phyloP scores from a whole-genome alignment of 1,140 invertebrate genomes.

The Drosophila melanogaster region Release_6_plus_ISO1_MT NT_037436.4:11825001-11825500 shows the following conservation, averaged over 20 bases:
- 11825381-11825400: slow-evolving; percentile 2
- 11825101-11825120: slow-evolving; percentile 63
- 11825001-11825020: slow-evolving; percentile 50
- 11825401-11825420: slow-evolving; percentile 56
- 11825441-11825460: slow-evolving; percentile 65
- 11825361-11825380: not conserved
- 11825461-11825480: slow-evolving; percentile 67
- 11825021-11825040: slow-evolving; percentile 66
- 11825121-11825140: slow-evolving; percentile 62
- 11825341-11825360: not conserved
- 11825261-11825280: slow-evolving; percentile 64
- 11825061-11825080: slow-evolving; percentile 37
- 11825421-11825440: slow-evolving; percentile 53
- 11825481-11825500: slow-evolving; percentile 43
- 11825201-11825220: slow-evolving; percentile 52
- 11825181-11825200: slow-evolving; percentile 31
- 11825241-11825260: slow-evolving; percentile 61
- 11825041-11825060: slow-evolving; percentile 61
- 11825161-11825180: slow-evolving; percentile 1
- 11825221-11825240: slow-evolving; percentile 63
- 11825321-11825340: not conserved
- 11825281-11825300: slow-evolving; percentile 28
- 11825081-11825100: slow-evolving; percentile 57
- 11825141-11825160: slow-evolving; percentile 62
- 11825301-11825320: slow-evolving; percentile 42